Conservation (phyloP, 2,797 vertebrate genomes). For the Apodemus agrarius region DNA sequence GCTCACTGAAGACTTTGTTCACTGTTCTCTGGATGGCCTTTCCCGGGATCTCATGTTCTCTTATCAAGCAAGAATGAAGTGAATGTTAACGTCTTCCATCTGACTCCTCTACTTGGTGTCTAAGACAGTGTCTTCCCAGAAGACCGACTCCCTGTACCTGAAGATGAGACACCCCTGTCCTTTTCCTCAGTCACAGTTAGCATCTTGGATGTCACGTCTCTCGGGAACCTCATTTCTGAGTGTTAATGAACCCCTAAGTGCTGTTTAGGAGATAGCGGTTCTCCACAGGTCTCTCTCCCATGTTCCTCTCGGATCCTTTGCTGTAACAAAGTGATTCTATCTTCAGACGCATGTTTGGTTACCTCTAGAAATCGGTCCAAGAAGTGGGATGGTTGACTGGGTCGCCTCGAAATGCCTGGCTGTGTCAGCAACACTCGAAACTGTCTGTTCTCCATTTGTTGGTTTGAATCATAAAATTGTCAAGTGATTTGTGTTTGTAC, state of each 20-base stretch:
- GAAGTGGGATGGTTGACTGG: constrained; percentile 7
- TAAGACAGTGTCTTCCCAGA: constrained; percentile 33
- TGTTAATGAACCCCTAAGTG: constrained; percentile 21
- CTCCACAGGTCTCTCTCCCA: not conserved
- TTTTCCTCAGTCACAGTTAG: not conserved
- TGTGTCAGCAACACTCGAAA: constrained; percentile 57
- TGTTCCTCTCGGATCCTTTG: not conserved
- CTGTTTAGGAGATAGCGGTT: not conserved
- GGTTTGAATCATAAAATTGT: constrained; percentile 77
- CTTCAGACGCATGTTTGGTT: not conserved
- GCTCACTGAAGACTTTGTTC: constrained; percentile 12
- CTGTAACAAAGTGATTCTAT: constrained; percentile 29
- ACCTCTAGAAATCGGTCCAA: constrained; percentile 30
- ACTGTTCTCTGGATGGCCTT: not conserved
- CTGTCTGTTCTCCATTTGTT: constrained; percentile 71
- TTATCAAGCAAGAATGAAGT: constrained; percentile 28
- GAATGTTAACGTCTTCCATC: constrained; percentile 24
- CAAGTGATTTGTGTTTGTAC: constrained; percentile 70
- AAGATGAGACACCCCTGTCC: not conserved
- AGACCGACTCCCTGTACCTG: not conserved
- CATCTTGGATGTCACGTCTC: not conserved
- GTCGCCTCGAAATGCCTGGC: not conserved
- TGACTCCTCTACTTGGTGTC: not conserved
- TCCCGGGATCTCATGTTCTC: not conserved
- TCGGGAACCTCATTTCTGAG: constrained; percentile 29